Conservation (phyloP, 2,113 vertebrate species). For the Chaetura pelagica region DNA sequence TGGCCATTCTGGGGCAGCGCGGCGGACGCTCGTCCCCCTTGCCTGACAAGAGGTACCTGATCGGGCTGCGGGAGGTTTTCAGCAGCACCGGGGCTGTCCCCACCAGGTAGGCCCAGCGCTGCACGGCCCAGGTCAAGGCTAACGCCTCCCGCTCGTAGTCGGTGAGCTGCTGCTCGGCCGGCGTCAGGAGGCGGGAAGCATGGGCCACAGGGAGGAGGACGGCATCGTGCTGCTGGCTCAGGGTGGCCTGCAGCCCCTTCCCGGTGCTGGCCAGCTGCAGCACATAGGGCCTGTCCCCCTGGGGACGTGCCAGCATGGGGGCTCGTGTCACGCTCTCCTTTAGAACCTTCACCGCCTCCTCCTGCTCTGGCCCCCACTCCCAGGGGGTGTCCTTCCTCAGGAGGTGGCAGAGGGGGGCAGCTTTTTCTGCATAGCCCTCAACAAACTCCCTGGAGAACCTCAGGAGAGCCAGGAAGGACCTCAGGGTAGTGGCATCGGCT, state of each 20-base stretch:
- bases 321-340: conserved; percentile 6
- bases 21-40: background rate
- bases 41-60: conserved; percentile 11
- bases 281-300: background rate
- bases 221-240: background rate
- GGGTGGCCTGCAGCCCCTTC: background rate
- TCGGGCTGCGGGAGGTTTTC: background rate
- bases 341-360: conserved; percentile 16
- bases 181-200: background rate
- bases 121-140: conserved; percentile 49
- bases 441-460: conserved; percentile 45
- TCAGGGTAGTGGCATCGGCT: background rate
- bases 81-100: background rate
- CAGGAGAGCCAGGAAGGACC: conserved; percentile 39
- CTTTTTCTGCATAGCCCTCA: conserved; percentile 39
- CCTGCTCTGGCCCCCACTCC: conserved; percentile 59
- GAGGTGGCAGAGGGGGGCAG: conserved; percentile 26
- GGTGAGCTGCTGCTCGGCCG: background rate
- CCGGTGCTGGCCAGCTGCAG: background rate
- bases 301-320: background rate
- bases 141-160: conserved; percentile 36
- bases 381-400: conserved; percentile 18
- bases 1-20: conserved; percentile 43
- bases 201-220: background rate
- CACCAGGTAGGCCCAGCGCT: conserved; percentile 57